Evolutionary conservation across 2,797 vertebrate genomes (phyloP).

Genomic region (Cyprinodon diabolis): DNA sequence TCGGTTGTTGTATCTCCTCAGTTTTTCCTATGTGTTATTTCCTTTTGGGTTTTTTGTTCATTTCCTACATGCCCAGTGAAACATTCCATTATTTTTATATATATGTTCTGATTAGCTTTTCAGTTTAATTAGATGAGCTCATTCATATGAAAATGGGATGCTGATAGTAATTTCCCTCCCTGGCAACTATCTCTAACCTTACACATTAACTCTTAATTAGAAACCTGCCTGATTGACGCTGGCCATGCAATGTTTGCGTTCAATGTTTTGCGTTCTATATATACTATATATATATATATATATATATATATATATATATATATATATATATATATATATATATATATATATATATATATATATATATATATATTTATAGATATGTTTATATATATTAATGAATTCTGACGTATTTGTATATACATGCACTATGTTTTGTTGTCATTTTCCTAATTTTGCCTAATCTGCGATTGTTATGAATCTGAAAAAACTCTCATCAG

Average conservation of each 20-base stretch:
- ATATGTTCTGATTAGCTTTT: slow-evolving; percentile 82
- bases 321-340: too few species aligned
- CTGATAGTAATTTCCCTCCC: slow-evolving; percentile 82
- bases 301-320: too few species aligned
- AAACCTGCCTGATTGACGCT: slow-evolving; percentile 79
- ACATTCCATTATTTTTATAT: slow-evolving; percentile 83
- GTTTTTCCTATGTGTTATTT: slow-evolving; percentile 61
- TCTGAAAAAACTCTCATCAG: slow-evolving; percentile 70
- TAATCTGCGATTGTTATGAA: slow-evolving; percentile 68
- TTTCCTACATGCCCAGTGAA: slow-evolving; percentile 68
- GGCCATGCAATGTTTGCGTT: slow-evolving; percentile 39
- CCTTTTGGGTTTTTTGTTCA: slow-evolving; percentile 56
- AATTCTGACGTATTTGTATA: too few species aligned
- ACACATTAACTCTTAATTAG: slow-evolving; percentile 84
- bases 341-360: too few species aligned
- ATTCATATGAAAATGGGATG: slow-evolving; percentile 85
- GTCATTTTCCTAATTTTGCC: slow-evolving; percentile 46
- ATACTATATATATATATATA: too few species aligned
- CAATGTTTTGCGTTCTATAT: too few species aligned
- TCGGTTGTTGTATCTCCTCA: slow-evolving; percentile 44
- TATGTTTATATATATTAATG: too few species aligned
- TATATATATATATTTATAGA: too few species aligned
- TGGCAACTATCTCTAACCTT: slow-evolving; percentile 80
- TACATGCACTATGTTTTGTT: slow-evolving; percentile 22
- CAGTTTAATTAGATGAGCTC: slow-evolving; percentile 84